phyloP scores from a whole-genome alignment of 1,140 invertebrate species.

The Mamestra configurata region DNA sequence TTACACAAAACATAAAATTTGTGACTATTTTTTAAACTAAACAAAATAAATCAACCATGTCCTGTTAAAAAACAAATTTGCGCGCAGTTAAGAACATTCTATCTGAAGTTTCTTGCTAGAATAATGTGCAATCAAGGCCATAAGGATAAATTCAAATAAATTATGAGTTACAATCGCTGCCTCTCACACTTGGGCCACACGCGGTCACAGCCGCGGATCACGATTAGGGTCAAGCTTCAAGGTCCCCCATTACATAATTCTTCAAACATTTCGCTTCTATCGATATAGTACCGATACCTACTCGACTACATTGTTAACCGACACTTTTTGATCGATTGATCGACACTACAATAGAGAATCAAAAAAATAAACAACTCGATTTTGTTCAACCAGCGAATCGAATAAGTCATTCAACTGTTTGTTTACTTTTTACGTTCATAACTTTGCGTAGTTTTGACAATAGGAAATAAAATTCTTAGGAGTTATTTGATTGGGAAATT shows the following conservation, averaged over 20 bases:
- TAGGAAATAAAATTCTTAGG: not conserved
- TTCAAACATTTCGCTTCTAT: conserved; percentile 71
- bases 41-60: conserved; percentile 10
- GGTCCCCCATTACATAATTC: conserved; percentile 82
- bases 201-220: conserved; percentile 74
- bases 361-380: conserved; percentile 43
- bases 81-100: not conserved
- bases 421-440: conserved; percentile 43
- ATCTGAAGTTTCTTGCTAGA: not conserved
- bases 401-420: conserved; percentile 47
- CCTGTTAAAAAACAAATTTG: conserved; percentile 5
- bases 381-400: conserved; percentile 14
- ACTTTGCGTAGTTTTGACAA: not conserved
- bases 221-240: conserved; percentile 86
- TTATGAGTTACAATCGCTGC: conserved; percentile 51
- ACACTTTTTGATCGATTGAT: conserved; percentile 61
- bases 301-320: conserved; percentile 63
- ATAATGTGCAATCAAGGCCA: conserved; percentile 9
- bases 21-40: no score
- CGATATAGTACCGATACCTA: conserved; percentile 65
- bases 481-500: no score
- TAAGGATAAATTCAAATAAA: conserved; percentile 10
- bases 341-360: conserved; percentile 43
- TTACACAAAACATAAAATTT: no score
- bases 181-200: conserved; percentile 67